A percentile compares a stretch with the other conserved stretches of the same genome.
Conservation (phyloP, 1,140 invertebrate genomes). For the Drosophila subpulchrella region DNA sequence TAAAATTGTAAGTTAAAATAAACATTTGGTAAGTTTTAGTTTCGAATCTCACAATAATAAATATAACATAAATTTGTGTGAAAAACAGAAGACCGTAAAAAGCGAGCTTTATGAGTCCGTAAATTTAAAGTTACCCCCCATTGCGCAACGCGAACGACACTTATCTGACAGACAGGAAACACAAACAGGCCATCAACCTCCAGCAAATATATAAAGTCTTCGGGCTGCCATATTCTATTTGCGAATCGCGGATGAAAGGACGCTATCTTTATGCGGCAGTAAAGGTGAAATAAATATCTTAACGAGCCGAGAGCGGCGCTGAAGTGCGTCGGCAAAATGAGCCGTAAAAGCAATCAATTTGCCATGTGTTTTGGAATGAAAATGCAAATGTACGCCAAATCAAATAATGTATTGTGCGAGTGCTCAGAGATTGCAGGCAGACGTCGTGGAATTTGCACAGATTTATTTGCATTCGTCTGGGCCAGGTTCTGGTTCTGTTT, state of each 20-base stretch:
- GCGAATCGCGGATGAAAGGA: constrained; percentile 21
- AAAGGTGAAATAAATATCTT: constrained; percentile 68
- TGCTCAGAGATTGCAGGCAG: constrained; percentile 38
- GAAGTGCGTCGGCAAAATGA: constrained; percentile 68
- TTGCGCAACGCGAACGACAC: constrained; percentile 21
- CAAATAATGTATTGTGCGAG: constrained; percentile 46
- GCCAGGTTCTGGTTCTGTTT: not conserved
- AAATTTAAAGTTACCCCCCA: constrained; percentile 24
- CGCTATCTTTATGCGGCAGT: constrained; percentile 55
- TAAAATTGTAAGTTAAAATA: too few species aligned
- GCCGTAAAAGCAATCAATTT: constrained; percentile 80
- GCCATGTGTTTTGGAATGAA: constrained; percentile 70
- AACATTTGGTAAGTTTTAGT: too few species aligned
- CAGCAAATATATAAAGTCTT: constrained; percentile 20
- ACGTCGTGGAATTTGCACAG: constrained; percentile 43
- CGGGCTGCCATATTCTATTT: constrained; percentile 33
- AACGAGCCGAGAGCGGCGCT: constrained; percentile 55
- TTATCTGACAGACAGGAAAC: constrained; percentile 43
- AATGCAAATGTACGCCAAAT: constrained; percentile 64
- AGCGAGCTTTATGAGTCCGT: constrained; percentile 1
- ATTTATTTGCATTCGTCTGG: constrained; percentile 66
- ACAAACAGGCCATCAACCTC: constrained; percentile 43
- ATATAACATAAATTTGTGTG: not conserved
- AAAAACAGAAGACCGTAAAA: not conserved
- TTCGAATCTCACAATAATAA: too few species aligned